Evolutionary conservation across 2,113 vertebrate genomes (phyloP), one percentile per base, ranked within the genome.

Genomic region (Oreotrochilus melanogaster): DNA sequence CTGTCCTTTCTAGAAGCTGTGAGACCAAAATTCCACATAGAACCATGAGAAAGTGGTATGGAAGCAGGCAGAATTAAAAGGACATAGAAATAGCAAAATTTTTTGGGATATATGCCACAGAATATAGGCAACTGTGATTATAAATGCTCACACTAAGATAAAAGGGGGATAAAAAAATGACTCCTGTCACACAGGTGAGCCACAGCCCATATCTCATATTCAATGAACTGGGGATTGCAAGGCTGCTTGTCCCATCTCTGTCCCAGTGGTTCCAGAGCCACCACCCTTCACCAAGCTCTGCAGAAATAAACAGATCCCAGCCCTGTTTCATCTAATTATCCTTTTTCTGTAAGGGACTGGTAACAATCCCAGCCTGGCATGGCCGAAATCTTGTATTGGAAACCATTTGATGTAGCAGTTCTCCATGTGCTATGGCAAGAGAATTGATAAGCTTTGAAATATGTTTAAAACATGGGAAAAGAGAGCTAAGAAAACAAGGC

Each of bases 121-220:
- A 22, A 51, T 25, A 21, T 2, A 39, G 30, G 39, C 14, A 73
- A 61, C 2, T 54, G 17, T 48, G 35, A 27, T 19, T 60, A 4
- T 21, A 51, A 69, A 11, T 45, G 15, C 10, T 84, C 35, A 91
- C 13, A 18, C 31, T 5, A 14, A 50, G 33, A 45, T 33, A n/a
- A 87, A 18, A 9, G 39, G 31, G 17, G 37, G 4, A 65, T 65
- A 45, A 65, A 50, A 12, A 64, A 54, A 4, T 8, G 28, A 17
- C 35, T 47, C 28, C 74, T n/a, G 31, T 43, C 14, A 1, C 1
- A 2, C 11, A 33, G 35, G 30, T 14, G 42, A 78, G 66, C 11
- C 50, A 10, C 54, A 27, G 15, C 65, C 51, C 0, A 0, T 23
- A 6, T 5, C 16, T 57, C 39, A n/a, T n/a, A n/a, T n/a, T 53